phyloP scores from a whole-genome alignment of 2,888 invertebrate genomes.

The Nyleta sp. region DNA sequence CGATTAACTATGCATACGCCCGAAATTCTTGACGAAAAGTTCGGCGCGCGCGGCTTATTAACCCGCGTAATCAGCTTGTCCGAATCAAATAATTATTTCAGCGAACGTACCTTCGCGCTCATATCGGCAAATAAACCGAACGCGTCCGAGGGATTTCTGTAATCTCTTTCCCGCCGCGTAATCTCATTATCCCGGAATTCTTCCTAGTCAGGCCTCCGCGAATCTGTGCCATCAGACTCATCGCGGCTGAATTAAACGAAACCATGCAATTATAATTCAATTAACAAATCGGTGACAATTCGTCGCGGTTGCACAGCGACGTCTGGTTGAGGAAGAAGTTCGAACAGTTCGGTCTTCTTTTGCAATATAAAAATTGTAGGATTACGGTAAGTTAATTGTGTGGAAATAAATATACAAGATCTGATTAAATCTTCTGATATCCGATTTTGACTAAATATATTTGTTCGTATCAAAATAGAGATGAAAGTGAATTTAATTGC shows the following conservation, averaged over 20 bases:
- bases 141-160: slow-evolving; percentile 77
- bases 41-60: slow-evolving; percentile 13
- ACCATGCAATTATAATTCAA: slow-evolving; percentile 54
- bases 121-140: slow-evolving; percentile 52
- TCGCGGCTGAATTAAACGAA: slow-evolving; percentile 41
- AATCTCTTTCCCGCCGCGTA: slow-evolving; percentile 75
- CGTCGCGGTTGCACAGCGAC: background rate
- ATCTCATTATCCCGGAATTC: slow-evolving; percentile 77
- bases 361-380: too few relatives aligned
- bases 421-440: too few relatives aligned
- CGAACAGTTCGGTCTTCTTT: too few relatives aligned
- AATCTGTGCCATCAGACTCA: slow-evolving; percentile 53
- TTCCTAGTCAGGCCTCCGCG: slow-evolving; percentile 65
- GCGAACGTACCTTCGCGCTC: slow-evolving; percentile 11
- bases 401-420: too few relatives aligned
- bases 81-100: slow-evolving; percentile 30
- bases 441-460: too few relatives aligned
- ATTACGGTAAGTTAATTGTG: too few relatives aligned
- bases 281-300: slow-evolving; percentile 28
- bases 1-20: slow-evolving; percentile 11
- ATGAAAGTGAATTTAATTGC: too few relatives aligned
- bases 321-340: too few relatives aligned
- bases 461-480: too few relatives aligned
- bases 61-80: slow-evolving; percentile 22
- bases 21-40: background rate